Base-by-base conservation (phyloP, 2,888 invertebrate genomes). In the Hipparchia semele region DNA sequence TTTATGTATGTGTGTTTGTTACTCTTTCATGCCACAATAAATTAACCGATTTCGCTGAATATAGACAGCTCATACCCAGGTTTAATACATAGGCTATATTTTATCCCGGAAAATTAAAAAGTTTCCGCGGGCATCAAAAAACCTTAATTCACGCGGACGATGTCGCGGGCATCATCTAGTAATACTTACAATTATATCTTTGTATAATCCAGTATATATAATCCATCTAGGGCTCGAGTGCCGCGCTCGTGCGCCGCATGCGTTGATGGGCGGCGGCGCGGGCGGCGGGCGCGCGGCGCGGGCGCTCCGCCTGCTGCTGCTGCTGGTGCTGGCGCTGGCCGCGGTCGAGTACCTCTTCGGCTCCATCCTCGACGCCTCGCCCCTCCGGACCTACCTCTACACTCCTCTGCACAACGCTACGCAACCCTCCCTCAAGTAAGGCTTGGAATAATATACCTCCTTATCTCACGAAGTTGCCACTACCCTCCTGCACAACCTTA, bases 281-380 rank as follows among this genome's bases (percentile, higher is more conserved):
- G 88, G 92, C 87, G 92, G 92, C 83, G 92, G 92, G 89, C 92
- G 94, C 86, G 91, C 88, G 83, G 86, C 90, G 87, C 92, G 93
- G 82, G 91, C 90, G 86, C 89, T 94, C 76, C 92, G 94, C 85
- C 88, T 92, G 82, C 88, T 94, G 78, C 81, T 93, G 74, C 86
- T 94, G 79, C 88, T 96, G 80, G 95, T 96, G 83, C 87, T 96
- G 77, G 94, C 95, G 75, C 94, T 96, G 70, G 95, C 96, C 71
- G 95, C 95, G n/a, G 92, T 96, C 68, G 96, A 96, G 89, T 96
- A 96, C 90, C 94, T 96, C 76, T 95, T 96, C 89, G 96, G 96
- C 80, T 95, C 95, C 71, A 95, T 96, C 75, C 91, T 96, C 76
- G 95, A 96, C 83, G 91, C 90, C 13, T 94, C 94, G 70, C 92